These are phyloP conservation scores for Mesitornis unicolor DNA, from an alignment of 2,113 vertebrate species.

Conservation along the genomic window DNA sequence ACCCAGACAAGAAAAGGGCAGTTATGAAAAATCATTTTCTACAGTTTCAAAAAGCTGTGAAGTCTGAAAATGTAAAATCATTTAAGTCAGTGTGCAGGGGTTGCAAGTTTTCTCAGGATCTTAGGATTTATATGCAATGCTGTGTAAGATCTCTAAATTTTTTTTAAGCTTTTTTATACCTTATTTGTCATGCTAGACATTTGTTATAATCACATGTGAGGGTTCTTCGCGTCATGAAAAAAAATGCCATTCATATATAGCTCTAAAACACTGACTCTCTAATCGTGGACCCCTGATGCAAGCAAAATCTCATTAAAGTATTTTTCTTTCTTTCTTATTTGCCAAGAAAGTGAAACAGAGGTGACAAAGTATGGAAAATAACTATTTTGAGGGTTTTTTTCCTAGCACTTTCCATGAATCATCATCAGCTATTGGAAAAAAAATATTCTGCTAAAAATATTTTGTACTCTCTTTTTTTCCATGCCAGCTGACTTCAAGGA, in stretches of 20 bases:
- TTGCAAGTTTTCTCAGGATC: background rate
- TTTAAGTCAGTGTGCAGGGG: background rate
- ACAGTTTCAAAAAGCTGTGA: background rate
- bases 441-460: conserved; percentile 21
- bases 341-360: conserved; percentile 9
- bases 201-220: background rate
- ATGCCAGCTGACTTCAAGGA: background rate
- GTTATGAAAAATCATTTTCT: background rate
- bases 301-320: background rate
- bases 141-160: background rate
- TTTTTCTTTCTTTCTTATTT: background rate
- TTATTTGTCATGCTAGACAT: background rate
- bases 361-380: conserved; percentile 16
- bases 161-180: background rate
- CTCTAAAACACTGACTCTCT: background rate
- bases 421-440: conserved; percentile 31
- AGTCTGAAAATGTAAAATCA: background rate
- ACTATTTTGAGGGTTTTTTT: background rate
- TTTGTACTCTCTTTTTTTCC: background rate
- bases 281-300: background rate
- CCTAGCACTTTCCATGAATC: conserved; percentile 13
- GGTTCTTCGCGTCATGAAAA: background rate
- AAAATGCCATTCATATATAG: background rate
- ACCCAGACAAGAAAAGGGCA: background rate
- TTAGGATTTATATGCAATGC: background rate